phyloP scores from a whole-genome alignment of 2,797 vertebrate species.

The Helicolenus hilgendorfi region DNA sequence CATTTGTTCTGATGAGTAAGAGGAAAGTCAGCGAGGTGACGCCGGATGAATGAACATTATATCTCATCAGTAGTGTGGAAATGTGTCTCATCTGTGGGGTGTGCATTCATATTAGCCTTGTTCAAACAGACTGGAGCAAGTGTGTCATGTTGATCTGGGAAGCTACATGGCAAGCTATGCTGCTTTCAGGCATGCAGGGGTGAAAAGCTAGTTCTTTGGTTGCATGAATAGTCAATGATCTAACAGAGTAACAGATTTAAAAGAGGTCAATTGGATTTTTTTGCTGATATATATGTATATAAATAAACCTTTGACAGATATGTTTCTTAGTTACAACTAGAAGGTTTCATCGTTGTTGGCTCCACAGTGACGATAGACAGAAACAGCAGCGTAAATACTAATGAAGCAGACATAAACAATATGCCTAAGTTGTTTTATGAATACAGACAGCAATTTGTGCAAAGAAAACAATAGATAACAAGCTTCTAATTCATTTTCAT shows the following conservation, averaged over 20 bases:
- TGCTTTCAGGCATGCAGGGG: not conserved
- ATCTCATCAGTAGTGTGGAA: conserved; percentile 37
- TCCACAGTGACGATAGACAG: conserved; percentile 41
- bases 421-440: conserved; percentile 40
- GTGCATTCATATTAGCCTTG: conserved; percentile 23
- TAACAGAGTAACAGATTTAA: not conserved
- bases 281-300: not conserved
- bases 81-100: conserved; percentile 27
- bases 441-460: conserved; percentile 37
- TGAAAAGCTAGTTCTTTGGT: conserved; percentile 25
- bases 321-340: conserved; percentile 10
- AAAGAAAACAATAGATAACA: conserved; percentile 45
- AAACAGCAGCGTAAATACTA: conserved; percentile 46
- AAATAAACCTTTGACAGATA: conserved; percentile 4
- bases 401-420: conserved; percentile 54
- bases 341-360: not conserved
- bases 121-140: conserved; percentile 11
- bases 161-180: not conserved
- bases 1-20: conserved; percentile 21
- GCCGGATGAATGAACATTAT: conserved; percentile 28
- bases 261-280: conserved; percentile 18
- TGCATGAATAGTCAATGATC: conserved; percentile 1
- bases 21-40: conserved; percentile 35
- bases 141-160: conserved; percentile 10
- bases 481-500: conserved; percentile 45